A percentile compares a stretch with the other conserved stretches of the same genome.
These are phyloP conservation scores for Lerema accius DNA, from an alignment of 1,140 invertebrate species.

Conservation along the genomic window DNA sequence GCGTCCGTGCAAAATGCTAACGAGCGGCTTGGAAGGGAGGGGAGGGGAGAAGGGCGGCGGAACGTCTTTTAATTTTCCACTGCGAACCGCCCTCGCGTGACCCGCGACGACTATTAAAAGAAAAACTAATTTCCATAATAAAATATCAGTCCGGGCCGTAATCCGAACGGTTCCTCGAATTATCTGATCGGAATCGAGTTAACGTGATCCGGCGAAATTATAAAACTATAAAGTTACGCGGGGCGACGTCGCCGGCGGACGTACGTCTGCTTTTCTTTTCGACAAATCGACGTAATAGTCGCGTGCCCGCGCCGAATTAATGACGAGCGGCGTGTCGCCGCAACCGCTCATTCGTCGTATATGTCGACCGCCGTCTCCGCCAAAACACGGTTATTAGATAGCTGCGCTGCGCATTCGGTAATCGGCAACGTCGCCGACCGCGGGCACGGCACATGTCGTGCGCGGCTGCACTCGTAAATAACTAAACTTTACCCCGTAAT, in stretches of 20 bases:
- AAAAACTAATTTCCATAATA: conserved; percentile 79
- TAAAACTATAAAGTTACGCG: conserved; percentile 72
- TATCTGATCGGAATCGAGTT: conserved; percentile 76
- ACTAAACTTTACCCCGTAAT: conserved; percentile 50
- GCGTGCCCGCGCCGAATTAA: conserved; percentile 75
- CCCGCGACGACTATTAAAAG: conserved; percentile 69
- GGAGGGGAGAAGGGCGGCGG: too few relatives aligned
- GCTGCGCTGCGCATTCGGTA: conserved; percentile 68
- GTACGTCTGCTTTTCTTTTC: conserved; percentile 71
- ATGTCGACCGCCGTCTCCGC: conserved; percentile 53
- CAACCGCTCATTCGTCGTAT: conserved; percentile 69
- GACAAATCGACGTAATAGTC: conserved; percentile 72
- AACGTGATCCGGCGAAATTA: conserved; percentile 74
- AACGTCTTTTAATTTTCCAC: conserved; percentile 65
- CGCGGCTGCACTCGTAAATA: conserved; percentile 59
- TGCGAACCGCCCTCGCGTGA: conserved; percentile 58
- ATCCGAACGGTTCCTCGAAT: conserved; percentile 60
- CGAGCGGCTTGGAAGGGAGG: too few relatives aligned
- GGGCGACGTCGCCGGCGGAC: conserved; percentile 66
- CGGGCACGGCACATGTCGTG: conserved; percentile 76
- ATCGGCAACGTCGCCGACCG: conserved; percentile 59
- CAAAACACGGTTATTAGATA: conserved; percentile 78
- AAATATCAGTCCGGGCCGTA: conserved; percentile 66
- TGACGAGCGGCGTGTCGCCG: conserved; percentile 68
- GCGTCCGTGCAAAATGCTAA: conserved; percentile 52